Evolutionary conservation across 2,888 invertebrate genomes (phyloP), one percentile per base, ranked within the genome.

Genomic region (Ochropleura leucogaster): DNA sequence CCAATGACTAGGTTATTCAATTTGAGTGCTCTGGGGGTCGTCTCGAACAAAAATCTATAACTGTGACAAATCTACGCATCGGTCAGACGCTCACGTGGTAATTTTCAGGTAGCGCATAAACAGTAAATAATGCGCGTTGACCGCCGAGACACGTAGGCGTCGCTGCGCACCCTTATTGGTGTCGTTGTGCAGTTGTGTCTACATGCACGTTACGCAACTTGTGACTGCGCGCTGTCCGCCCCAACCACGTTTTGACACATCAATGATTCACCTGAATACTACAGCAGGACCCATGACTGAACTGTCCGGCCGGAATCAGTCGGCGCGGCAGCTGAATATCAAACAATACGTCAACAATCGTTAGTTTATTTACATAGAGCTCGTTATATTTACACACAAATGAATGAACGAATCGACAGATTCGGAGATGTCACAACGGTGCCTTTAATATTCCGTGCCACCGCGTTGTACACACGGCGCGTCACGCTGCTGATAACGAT

Each of bases 381-480:
- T 74, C 49, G 65, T 65, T 60, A 73, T 72, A 64, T 64, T 64
- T 51, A 77, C 63, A 65, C 74, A 49, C 60, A 77, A 47, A 77
- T 55, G 42, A 51, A 59, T 79, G 47, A 16, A 57, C 44, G 62
- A 63, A 16, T 12, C 68, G 46, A 49, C 79, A 40, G 10, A 66
- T 53, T 55, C 16, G n/a, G 47, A 60, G 40, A 46, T 66, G 62
- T 62, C 75, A 67, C 55, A 80, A 62, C 49, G 30, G 18, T 49
- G 53, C 49, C 18, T 80, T 80, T 80, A 62, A 55, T 74, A 77
- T 78, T 78, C 77, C 55, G 47, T 8, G 46, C 20, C 77, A 44
- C 30, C 14, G 47, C 20, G 18, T n/a, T 42, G 60, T 46, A 20
- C 40, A n/a, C 62, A 30, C 44, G 14, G 40, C 30, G 49, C 14